Base-by-base conservation (phyloP, 2,797 vertebrate species). In the Fistularia commersonii region DNA sequence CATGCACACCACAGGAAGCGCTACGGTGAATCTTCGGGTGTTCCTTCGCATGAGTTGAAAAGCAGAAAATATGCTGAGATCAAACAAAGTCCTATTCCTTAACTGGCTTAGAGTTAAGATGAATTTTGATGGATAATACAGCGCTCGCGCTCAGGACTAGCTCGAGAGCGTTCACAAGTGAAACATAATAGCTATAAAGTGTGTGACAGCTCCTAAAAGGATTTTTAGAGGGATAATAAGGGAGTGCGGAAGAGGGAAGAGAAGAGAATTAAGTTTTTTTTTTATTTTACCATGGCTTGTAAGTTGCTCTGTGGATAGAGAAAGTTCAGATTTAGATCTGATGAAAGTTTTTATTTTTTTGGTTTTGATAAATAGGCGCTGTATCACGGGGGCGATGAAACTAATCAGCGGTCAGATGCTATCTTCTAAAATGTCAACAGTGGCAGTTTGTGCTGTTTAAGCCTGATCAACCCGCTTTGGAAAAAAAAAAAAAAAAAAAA, bases 201-300 rank as follows among this genome's bases (percentile, higher is more conserved):
- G 80, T 86, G 84, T 87, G 87, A 89, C 86, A 86, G 84, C 81
- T 84, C 81, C 72, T 88, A 83, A 88, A 88, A 77, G 86, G 86
- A 88, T 87, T 89, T 83, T 86, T 84, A 80, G 77, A 77, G 72
- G 82, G 80, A 87, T 87, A 87, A 87, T 87, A 87, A 84, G 76
- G 64, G 62, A 68, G 73, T 57, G 50, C 61, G 74, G 76, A 80
- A 81, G 79, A 75, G 70, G 80, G 75, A 64, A 48, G 76, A 77
- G 79, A 74, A 80, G 74, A 77, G 69, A 84, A 85, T 83, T 85
- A 82, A 88, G 87, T 83, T 48, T 72, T 80, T 77, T 79, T 81
- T 48, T 72, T 80, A 76, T 79, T 81, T 80, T 74, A 62, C 72
- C 64, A 59, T 40, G 66, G 80, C 82, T 87, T 83, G 85, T 82